Conservation (phyloP, 2,888 invertebrate genomes). For the Eilema sororculum region DNA sequence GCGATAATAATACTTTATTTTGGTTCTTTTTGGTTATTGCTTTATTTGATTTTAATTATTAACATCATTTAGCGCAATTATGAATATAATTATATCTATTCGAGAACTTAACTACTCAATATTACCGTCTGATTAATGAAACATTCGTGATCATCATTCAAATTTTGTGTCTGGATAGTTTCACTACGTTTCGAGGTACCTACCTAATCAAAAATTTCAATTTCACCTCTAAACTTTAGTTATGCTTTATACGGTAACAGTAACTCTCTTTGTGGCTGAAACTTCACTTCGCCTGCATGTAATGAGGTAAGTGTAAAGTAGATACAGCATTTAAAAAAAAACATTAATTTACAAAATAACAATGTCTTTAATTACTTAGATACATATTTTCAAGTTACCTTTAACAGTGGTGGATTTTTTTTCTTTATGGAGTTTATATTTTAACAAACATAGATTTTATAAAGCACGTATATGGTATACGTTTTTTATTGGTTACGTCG, state of each 20-base stretch:
- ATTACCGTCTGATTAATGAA: constrained; percentile 2
- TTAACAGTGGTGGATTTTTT: constrained; percentile 1
- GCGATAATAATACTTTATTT: neutral
- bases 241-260: neutral
- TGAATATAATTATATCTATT: neutral
- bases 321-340: neutral
- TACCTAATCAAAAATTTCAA: neutral
- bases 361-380: neutral
- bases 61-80: neutral
- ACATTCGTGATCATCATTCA: neutral
- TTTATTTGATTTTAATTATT: no score
- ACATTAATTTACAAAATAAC: neutral
- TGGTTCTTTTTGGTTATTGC: no score
- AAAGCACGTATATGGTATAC: neutral
- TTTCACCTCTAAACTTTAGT: constrained; percentile 1
- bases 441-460: neutral
- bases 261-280: neutral
- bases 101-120: neutral
- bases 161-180: neutral
- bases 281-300: neutral
- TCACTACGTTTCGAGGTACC: neutral
- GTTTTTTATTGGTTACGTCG: neutral
- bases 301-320: constrained; percentile 1
- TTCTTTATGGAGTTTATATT: neutral
- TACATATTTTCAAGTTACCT: neutral